Percentiles rank a stretch among this genome's conserved stretches.
Conservation (phyloP, 2,797 vertebrate species). For the Hozukius guyotensis region DNA sequence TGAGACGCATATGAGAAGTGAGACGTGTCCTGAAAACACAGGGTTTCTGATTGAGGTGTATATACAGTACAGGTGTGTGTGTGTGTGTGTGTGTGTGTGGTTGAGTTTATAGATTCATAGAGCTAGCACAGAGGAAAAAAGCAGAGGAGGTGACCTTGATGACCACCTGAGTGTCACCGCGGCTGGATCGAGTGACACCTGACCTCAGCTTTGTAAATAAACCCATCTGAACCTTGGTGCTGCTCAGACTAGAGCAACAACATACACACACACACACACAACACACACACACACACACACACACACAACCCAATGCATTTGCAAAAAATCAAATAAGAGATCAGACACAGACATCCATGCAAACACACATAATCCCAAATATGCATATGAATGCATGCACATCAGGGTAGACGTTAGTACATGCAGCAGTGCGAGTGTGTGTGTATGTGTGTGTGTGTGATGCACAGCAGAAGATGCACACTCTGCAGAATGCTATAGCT, state of each 20-base stretch:
- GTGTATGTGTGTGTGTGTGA: neutral
- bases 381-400: neutral
- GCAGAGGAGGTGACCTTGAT: conserved; percentile 67
- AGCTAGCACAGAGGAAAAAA: conserved; percentile 26
- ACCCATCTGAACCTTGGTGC: conserved; percentile 51
- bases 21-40: conserved; percentile 6
- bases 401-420: neutral
- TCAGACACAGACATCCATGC: conserved; percentile 5
- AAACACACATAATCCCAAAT: neutral
- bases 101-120: conserved; percentile 5
- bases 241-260: conserved; percentile 11
- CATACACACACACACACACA: neutral
- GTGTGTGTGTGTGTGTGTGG: neutral
- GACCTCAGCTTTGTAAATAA: conserved; percentile 77
- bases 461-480: conserved; percentile 15
- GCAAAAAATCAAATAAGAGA: conserved; percentile 43
- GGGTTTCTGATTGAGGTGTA: neutral
- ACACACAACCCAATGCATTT: conserved; percentile 26
- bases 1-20: conserved; percentile 8
- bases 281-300: neutral
- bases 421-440: neutral
- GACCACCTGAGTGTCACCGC: conserved; percentile 65
- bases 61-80: conserved; percentile 2
- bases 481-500: conserved; percentile 43
- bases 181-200: conserved; percentile 73